These are phyloP conservation scores for Patagioenas fasciata DNA, from an alignment of 2,113 vertebrate genomes.

Conservation along the genomic window DNA sequence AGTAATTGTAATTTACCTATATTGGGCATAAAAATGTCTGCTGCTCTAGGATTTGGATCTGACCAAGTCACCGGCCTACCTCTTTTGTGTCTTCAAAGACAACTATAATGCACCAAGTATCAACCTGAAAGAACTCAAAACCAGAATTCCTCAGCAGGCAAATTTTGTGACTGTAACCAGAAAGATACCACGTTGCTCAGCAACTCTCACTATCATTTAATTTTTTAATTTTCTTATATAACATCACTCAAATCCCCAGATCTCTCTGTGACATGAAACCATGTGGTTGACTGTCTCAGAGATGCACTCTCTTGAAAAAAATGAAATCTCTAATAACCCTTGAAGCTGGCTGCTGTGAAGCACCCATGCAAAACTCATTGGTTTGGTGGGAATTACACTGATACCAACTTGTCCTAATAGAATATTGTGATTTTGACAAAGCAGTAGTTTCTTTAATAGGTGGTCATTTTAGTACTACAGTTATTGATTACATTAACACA, in stretches of 20 bases:
- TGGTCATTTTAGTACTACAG: background rate
- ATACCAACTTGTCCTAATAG: background rate
- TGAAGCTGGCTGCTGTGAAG: background rate
- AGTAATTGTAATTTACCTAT: background rate
- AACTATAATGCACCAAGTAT: background rate
- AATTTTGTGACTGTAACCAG: background rate
- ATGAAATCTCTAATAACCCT: background rate
- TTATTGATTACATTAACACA: background rate
- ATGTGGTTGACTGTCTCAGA: background rate
- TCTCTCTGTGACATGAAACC: background rate
- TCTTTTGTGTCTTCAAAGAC: background rate
- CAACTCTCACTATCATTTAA: background rate
- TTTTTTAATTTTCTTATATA: background rate
- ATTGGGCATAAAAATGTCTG: background rate
- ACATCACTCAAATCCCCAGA: background rate
- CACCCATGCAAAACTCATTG: background rate
- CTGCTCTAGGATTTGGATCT: background rate
- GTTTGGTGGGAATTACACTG: background rate
- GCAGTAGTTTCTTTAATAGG: background rate
- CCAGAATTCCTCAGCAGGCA: conserved; percentile 11
- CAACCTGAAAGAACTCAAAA: conserved; percentile 13
- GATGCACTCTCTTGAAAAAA: background rate
- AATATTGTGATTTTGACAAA: background rate
- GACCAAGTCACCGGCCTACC: background rate
- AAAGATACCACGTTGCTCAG: conserved; percentile 34